Evolutionary conservation across 1,140 invertebrate genomes (phyloP).

Genomic region (Megalonaias nervosa): DNA sequence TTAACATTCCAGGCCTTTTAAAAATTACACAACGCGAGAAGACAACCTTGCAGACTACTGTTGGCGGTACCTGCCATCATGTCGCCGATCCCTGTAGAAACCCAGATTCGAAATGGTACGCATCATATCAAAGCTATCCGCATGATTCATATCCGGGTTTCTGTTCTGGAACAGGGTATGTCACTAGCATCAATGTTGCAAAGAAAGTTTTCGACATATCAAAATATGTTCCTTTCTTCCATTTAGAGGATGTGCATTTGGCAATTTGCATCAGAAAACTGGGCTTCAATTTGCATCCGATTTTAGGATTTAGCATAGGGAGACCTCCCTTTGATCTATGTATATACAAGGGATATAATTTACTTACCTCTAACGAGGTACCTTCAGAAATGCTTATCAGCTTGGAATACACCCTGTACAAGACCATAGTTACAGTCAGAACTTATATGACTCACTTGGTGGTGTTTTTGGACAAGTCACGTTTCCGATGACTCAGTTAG

Average conservation of each 20-base stretch:
- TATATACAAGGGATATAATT: too few relatives aligned
- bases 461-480: too few relatives aligned
- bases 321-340: not conserved
- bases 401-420: too few relatives aligned
- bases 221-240: constrained; percentile 60
- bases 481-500: too few relatives aligned
- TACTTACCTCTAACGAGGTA: too few relatives aligned
- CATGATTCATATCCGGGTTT: constrained; percentile 67
- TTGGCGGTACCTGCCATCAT: constrained; percentile 9
- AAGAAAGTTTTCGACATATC: constrained; percentile 55
- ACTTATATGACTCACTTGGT: too few relatives aligned
- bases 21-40: constrained; percentile 1
- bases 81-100: constrained; percentile 10
- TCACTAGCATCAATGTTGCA: constrained; percentile 66
- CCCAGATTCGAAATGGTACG: constrained; percentile 26
- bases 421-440: too few relatives aligned
- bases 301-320: not conserved
- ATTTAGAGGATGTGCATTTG: constrained; percentile 71
- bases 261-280: not conserved
- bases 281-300: not conserved
- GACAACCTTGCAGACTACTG: not conserved
- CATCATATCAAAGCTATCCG: constrained; percentile 58
- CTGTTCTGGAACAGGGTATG: constrained; percentile 70
- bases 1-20: constrained; percentile 61
- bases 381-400: too few relatives aligned